Conservation (phyloP, 1,140 invertebrate species). For the Plectrocnemia conspersa region DNA sequence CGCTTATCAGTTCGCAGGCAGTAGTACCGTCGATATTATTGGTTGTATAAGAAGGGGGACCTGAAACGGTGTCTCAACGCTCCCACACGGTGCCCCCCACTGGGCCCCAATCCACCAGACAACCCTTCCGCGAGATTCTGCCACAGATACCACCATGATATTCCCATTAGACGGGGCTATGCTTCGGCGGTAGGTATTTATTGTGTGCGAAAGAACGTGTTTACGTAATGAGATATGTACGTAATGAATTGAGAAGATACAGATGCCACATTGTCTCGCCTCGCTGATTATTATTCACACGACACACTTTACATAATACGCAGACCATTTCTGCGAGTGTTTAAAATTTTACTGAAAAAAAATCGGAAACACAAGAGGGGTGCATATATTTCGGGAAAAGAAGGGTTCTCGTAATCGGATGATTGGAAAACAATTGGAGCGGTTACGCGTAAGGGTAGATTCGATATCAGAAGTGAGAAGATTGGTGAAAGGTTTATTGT, state of each 20-base stretch:
- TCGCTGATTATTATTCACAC: not conserved
- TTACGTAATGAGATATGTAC: slow-evolving; percentile 14
- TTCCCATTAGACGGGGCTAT: slow-evolving; percentile 16
- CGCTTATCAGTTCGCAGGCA: slow-evolving; percentile 26
- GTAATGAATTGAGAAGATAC: slow-evolving; percentile 3
- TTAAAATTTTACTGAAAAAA: no score
- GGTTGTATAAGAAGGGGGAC: slow-evolving; percentile 28
- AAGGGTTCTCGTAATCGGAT: no score
- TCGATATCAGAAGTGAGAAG: no score
- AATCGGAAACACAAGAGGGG: no score
- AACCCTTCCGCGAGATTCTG: slow-evolving; percentile 30
- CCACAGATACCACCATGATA: slow-evolving; percentile 30
- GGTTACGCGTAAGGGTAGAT: no score
- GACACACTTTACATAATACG: no score
- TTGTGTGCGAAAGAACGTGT: slow-evolving; percentile 16
- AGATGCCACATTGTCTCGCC: not conserved
- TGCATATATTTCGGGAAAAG: no score
- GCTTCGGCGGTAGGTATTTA: slow-evolving; percentile 5
- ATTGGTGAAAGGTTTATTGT: no score
- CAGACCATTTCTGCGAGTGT: no score
- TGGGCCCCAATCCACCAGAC: slow-evolving; percentile 8
- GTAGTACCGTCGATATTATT: slow-evolving; percentile 29
- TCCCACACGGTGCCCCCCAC: not conserved
- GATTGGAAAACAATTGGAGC: no score
- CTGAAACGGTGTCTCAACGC: not conserved